These are phyloP conservation scores for Tetanocera ferruginea DNA, from an alignment of 2,888 invertebrate species.

Conservation along the genomic window DNA sequence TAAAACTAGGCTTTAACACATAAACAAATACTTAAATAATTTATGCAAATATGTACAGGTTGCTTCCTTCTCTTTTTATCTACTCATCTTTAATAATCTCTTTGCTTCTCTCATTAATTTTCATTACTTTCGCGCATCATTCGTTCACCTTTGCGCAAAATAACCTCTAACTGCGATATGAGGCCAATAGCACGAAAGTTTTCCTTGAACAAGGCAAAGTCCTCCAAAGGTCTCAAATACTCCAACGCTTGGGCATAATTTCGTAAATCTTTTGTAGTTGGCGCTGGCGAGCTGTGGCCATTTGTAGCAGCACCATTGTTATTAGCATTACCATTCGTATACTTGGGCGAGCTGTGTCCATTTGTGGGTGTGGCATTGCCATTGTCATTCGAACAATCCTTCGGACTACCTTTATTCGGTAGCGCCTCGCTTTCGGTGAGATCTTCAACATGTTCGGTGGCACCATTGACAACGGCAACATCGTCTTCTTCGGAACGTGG, in stretches of 20 bases:
- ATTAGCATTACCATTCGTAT: slow-evolving; percentile 22
- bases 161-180: slow-evolving; percentile 63
- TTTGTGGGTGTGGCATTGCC: slow-evolving; percentile 44
- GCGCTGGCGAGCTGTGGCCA: slow-evolving; percentile 21
- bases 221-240: slow-evolving; percentile 64
- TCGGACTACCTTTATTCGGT: slow-evolving; percentile 35
- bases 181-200: slow-evolving; percentile 66
- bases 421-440: slow-evolving; percentile 39
- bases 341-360: slow-evolving; percentile 21
- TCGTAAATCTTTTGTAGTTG: slow-evolving; percentile 54
- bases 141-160: slow-evolving; percentile 59
- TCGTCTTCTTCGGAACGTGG: slow-evolving; percentile 54
- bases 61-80: too few species aligned
- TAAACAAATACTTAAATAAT: too few species aligned
- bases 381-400: not conserved
- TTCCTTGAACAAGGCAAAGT: slow-evolving; percentile 65
- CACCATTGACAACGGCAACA: slow-evolving; percentile 52
- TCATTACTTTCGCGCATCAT: not conserved
- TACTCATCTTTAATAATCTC: too few species aligned
- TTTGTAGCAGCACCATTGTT: slow-evolving; percentile 30
- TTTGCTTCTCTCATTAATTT: too few species aligned
- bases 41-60: too few species aligned
- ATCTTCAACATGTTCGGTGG: slow-evolving; percentile 46
- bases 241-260: slow-evolving; percentile 62
- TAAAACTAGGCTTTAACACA: too few species aligned